phyloP scores from a whole-genome alignment of 2,888 invertebrate species.

The Standfussiana lucernea region DNA sequence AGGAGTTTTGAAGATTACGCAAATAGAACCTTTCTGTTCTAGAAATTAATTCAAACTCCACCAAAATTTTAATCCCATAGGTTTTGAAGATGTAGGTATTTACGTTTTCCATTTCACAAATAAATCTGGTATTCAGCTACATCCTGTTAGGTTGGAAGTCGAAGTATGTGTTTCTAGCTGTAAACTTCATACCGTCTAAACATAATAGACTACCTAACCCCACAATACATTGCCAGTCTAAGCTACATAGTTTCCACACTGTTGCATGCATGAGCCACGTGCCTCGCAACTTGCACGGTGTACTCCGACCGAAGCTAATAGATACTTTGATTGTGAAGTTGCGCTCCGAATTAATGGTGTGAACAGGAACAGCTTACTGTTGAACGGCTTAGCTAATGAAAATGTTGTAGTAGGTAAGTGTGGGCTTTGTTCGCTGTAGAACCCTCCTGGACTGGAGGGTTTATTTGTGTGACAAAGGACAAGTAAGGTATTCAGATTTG shows the following conservation, averaged over 20 bases:
- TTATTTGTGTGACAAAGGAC: neutral
- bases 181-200: neutral
- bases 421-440: neutral
- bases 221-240: conserved; percentile 13
- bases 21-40: too few relatives aligned
- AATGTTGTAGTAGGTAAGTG: neutral
- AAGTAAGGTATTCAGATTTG: neutral
- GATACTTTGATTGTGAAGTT: conserved; percentile 32
- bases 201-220: neutral
- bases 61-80: too few relatives aligned
- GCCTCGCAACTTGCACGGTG: neutral
- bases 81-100: too few relatives aligned
- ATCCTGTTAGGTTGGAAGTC: neutral
- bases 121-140: neutral
- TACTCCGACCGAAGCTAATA: conserved; percentile 4
- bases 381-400: conserved; percentile 11
- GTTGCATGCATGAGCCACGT: conserved; percentile 23
- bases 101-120: too few relatives aligned
- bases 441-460: neutral
- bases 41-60: too few relatives aligned
- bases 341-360: neutral
- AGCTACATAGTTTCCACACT: conserved; percentile 8
- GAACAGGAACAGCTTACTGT: neutral
- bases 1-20: too few relatives aligned
- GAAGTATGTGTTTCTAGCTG: neutral